A percentile compares a stretch with the other conserved stretches of the same genome.
Evolutionary conservation across 1,140 invertebrate species (phyloP).

Genomic region (Pseudomyrmex concolor): DNA sequence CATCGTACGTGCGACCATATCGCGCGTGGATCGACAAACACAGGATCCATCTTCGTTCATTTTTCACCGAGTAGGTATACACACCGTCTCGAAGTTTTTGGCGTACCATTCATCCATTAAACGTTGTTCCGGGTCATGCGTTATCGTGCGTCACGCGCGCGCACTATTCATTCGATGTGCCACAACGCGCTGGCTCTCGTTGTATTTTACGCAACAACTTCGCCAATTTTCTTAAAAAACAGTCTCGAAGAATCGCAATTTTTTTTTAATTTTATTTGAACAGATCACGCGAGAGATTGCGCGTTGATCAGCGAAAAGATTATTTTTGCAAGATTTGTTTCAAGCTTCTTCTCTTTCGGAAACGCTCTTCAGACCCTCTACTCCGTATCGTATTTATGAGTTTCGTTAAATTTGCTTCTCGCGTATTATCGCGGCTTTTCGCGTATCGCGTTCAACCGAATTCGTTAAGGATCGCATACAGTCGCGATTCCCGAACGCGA

Average conservation of each 20-base stretch:
- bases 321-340: neutral
- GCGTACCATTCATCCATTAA: slow-evolving; percentile 44
- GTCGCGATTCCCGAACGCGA: neutral
- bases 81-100: slow-evolving; percentile 12
- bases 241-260: neutral
- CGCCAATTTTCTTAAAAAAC: neutral
- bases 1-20: neutral
- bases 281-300: too few species aligned
- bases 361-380: neutral
- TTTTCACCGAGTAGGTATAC: slow-evolving; percentile 17
- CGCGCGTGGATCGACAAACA: slow-evolving; percentile 1
- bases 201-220: too few species aligned
- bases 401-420: neutral
- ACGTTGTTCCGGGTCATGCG: slow-evolving; percentile 20
- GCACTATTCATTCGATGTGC: too few species aligned
- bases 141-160: neutral
- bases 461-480: neutral
- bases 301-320: too few species aligned
- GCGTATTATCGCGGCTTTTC: neutral
- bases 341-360: neutral
- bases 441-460: neutral
- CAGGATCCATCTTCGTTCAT: slow-evolving; percentile 35
- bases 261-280: too few species aligned
- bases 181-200: too few species aligned
- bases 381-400: neutral